Base-by-base conservation (phyloP, 2,888 invertebrate genomes). In the Drosophila nr. perissopoda region DNA sequence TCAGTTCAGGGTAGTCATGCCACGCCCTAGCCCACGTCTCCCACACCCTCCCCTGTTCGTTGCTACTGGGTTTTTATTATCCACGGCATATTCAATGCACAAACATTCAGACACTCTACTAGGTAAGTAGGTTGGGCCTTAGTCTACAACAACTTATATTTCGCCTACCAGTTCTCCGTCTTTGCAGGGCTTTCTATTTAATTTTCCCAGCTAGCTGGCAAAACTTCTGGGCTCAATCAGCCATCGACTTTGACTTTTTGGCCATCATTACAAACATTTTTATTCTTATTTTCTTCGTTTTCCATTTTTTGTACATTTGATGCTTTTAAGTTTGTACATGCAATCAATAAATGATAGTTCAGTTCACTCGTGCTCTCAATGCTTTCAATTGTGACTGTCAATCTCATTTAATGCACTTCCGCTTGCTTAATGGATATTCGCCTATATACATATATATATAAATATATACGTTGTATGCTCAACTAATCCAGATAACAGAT, bases 71-170 rank as follows among this genome's bases (percentile, higher is more conserved):
- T 61, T 79, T 90, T 88, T 90, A 87, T 89, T 90, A 83, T 90
- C 74, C 79, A 87, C 81, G 79, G 79, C 82, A 88, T 86, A 90
- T 83, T 86, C 89, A 81, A 89, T 79, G 88, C 91, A 83, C 91
- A 89, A 87, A 88, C 91, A 87, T 79, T 80, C 90, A 82, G 71
- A 91, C 91, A 89, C 88, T 88, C 91, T 88, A 89, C 74, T 84
- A 81, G 89, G 91, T 90, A 86, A 90, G 91, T 86, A 90, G 85
- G 85, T 86, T 90, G 91, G 81, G 81, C 71, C 76, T 58, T 67
- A 63, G 56, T 64, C 79, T 61, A 34, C 68, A 66, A 65, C 69
- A 31, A 16, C 29, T 27, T 68, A 48, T 54, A 21, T 31, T 49
- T 58, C 52, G 60, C 60, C 21, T 31, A 5, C 53, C 56, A 46